Base-by-base conservation (phyloP, 2,888 invertebrate species). In the Hartigia nigra region DNA sequence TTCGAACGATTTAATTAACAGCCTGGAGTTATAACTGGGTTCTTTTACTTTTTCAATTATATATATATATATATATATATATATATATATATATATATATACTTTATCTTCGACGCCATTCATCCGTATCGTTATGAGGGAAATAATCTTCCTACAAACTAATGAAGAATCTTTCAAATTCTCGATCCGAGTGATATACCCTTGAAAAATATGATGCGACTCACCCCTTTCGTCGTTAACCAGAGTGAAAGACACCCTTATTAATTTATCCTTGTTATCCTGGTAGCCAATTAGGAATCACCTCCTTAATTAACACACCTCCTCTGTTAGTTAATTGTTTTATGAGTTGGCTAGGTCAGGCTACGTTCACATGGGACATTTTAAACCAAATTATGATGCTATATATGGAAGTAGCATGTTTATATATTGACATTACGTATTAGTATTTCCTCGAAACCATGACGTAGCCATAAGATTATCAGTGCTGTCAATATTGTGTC, bases 281-380 rank as follows among this genome's bases (percentile, higher is more conserved):
- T 55, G 55, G 14, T 32, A 34, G 9, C 72, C 72, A 72, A 72
- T 72, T 72, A 72, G 12, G 9, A 72, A 32, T 34, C 34, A 34
- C 34, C 72, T 31, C 72, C 34, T 72, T 72, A 72, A 34, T 72
- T 34, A 72, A 31, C 72, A 34, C 72, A 72, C 31, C 34, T 72
- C 34, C 31, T 34, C 11, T 31, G 4, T 5, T 23, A 72, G 72
- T 34, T 32, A 72, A 72, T 72, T 72, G 72, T 72, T 72, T 72
- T 72, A 72, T 23, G 31, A 72, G 72, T 9, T 34, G 31, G 14
- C 32, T 72, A 72, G 31, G 9, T 55, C 23, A 55, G 55, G 23
- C 23, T 9, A 23, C 55, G 23, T 55, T 23, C 55, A 55, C 55
- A 55, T 55, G 55, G 55, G 55, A 55, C 55, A 55, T 55, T 55